Conservation (phyloP, 1,140 invertebrate genomes). For the Apis florea region DNA sequence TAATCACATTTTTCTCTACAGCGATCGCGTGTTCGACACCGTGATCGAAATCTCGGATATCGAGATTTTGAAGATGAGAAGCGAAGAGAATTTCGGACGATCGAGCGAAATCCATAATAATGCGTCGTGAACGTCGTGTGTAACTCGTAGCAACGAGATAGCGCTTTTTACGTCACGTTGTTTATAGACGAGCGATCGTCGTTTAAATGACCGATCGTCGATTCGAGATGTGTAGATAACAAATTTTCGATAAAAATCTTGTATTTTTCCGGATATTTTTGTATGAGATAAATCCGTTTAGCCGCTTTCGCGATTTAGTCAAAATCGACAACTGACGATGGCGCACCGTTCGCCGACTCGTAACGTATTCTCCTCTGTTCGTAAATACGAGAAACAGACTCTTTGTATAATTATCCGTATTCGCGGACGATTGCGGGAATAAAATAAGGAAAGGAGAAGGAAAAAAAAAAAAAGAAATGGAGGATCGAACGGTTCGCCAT, state of each 20-base stretch:
- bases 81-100: background rate
- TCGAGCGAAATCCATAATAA: background rate
- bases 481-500: background rate
- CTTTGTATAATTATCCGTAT: too few relatives aligned
- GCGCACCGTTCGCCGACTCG: background rate
- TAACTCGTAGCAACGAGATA: background rate
- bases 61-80: background rate
- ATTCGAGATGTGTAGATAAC: constrained; percentile 4
- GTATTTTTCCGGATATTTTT: constrained; percentile 63
- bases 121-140: too few relatives aligned
- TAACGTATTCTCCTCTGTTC: background rate
- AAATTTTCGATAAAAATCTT: constrained; percentile 42
- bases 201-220: constrained; percentile 31
- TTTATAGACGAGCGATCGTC: background rate
- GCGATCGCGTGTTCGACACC: background rate
- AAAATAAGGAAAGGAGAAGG: too few relatives aligned
- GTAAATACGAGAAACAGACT: too few relatives aligned
- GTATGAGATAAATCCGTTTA: constrained; percentile 32
- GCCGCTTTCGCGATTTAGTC: background rate
- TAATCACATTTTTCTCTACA: background rate
- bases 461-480: too few relatives aligned
- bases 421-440: too few relatives aligned
- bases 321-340: background rate
- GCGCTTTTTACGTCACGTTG: background rate
- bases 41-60: background rate